phyloP scores from a whole-genome alignment of 2,888 invertebrate species.

The Mechanitis messenoides region DNA sequence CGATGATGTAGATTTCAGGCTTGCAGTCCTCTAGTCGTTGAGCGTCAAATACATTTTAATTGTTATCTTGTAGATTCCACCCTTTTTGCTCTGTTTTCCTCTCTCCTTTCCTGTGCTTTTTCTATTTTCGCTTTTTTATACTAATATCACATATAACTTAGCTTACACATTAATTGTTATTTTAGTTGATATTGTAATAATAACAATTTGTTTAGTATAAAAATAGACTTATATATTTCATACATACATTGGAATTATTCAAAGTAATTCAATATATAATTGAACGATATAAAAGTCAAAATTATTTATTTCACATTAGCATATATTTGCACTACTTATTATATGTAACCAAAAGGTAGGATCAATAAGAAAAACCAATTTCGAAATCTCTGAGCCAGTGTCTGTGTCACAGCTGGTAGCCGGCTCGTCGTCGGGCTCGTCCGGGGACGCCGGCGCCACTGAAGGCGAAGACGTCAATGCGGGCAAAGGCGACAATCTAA shows the following conservation, averaged over 20 bases:
- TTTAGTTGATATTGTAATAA: neutral
- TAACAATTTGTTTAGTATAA: neutral
- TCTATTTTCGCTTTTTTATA: conserved; percentile 3
- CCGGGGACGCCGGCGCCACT: conserved; percentile 66
- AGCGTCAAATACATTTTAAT: conserved; percentile 7
- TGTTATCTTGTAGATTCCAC: neutral
- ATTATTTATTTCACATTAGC: no score
- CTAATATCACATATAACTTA: neutral
- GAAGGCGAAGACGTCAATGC: conserved; percentile 74
- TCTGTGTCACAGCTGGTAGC: conserved; percentile 82
- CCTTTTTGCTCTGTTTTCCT: neutral
- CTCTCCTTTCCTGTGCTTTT: neutral
- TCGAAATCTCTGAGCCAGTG: neutral
- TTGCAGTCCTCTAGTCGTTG: conserved; percentile 22
- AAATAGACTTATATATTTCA: conserved; percentile 16
- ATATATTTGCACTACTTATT: no score
- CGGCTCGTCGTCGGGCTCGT: conserved; percentile 77
- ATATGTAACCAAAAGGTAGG: no score
- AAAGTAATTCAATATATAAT: no score
- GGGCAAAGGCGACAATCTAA: conserved; percentile 80
- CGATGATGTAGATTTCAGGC: neutral
- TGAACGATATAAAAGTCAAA: no score
- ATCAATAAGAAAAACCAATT: no score
- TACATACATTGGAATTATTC: no score
- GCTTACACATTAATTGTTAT: neutral